A percentile compares a stretch with the other conserved stretches of the same genome.
Conservation (phyloP, 2,888 invertebrate genomes). For the Clepsis dumicolana region DNA sequence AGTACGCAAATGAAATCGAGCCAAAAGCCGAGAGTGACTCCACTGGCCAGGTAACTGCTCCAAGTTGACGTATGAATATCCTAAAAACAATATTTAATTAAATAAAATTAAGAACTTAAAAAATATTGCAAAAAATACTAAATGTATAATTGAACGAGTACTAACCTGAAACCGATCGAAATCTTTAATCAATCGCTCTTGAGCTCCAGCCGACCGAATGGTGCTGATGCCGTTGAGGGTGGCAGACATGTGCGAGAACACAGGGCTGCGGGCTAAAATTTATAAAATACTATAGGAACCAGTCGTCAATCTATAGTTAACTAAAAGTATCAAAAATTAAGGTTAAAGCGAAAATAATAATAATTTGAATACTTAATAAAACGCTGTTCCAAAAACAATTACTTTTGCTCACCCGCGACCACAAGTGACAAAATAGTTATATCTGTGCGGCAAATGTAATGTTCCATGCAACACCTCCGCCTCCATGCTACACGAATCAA, state of each 20-base stretch:
- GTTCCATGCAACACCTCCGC: no score
- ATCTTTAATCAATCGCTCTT: constrained; percentile 90
- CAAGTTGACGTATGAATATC: constrained; percentile 91
- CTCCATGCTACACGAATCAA: no score
- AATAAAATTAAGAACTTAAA: not conserved
- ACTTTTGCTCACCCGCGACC: no score
- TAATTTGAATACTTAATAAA: not conserved
- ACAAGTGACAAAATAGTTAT: no score
- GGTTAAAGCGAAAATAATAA: no score
- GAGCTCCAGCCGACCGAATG: constrained; percentile 92
- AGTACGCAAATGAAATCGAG: constrained; percentile 91
- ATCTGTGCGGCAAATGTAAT: no score
- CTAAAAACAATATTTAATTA: constrained; percentile 59
- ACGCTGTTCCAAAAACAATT: no score
- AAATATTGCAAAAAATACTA: not conserved
- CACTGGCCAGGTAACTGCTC: constrained; percentile 89
- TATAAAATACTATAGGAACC: not conserved
- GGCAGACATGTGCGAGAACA: constrained; percentile 96
- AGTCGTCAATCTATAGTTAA: no score
- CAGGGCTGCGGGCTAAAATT: constrained; percentile 92
- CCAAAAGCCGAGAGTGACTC: constrained; percentile 91
- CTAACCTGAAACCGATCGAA: constrained; percentile 90
- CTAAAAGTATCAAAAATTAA: not conserved
- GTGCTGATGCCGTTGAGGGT: constrained; percentile 94
- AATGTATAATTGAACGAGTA: not conserved